Base-by-base conservation (phyloP, 2,888 invertebrate species). In the Scrobipalpa costella region DNA sequence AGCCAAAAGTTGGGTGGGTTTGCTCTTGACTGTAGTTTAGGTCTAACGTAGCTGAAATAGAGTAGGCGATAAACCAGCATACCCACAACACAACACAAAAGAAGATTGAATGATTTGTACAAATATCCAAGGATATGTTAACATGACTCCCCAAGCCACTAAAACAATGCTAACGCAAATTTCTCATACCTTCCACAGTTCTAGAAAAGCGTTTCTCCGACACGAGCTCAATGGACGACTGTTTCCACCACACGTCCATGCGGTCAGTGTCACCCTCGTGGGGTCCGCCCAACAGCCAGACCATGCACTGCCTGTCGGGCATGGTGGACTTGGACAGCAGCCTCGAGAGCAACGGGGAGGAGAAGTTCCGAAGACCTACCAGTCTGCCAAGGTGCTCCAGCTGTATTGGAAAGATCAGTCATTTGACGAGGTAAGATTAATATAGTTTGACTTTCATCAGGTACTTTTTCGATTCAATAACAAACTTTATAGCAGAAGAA, bases 381-480 rank as follows among this genome's bases (percentile, higher is more conserved):
- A 87, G 88, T 0, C 73, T 94, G 70, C 94, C 94, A 6, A 80
- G 94, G 65, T 96, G 96, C 80, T 93, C 95, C 73, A 96, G 95
- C 77, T 96, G 96, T 76, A 95, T 96, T 75, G 95, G 95, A 70
- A 96, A 96, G 85, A 92, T 96, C 67, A 95, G 95, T 67, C 86
- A 95, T 65, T 93, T 95, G 84, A 94, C 95, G 11, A 88, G 90
- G 90, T 89, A 63, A 67, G 66, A 38, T 9, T 1, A 52, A 7
- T 47, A 3, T 15, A 15, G 17, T 15, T 11, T 47, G 27, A 27
- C 27, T 27, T 27, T 27, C 27, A 27, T 5, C 27, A 5, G 27
- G 27, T 27, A 3, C 27, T 27, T 27, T 27, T 2, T 27, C 27
- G 27, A 27, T 5, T 27, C 27, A 27, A 27, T 5, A 27, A 27